These are phyloP conservation scores for Pseudococcus jackbeardsleyi DNA, from an alignment of 2,888 invertebrate species.

Conservation along the genomic window DNA sequence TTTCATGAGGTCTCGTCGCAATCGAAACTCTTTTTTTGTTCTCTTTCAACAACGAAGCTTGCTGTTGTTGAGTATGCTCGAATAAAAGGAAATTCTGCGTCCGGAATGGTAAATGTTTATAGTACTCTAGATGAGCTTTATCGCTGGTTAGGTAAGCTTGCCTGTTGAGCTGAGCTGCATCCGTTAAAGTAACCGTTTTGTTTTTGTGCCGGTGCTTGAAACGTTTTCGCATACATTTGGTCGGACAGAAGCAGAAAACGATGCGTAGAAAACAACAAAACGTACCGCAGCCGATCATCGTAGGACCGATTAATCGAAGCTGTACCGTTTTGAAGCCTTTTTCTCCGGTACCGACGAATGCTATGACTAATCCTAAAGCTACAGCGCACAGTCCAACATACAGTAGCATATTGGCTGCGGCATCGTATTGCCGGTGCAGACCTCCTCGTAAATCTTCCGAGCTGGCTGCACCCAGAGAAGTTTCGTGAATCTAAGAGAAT, in stretches of 20 bases:
- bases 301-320: slow-evolving; percentile 87
- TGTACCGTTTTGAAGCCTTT: slow-evolving; percentile 89
- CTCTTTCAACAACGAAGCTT: neutral
- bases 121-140: slow-evolving; percentile 68
- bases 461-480: slow-evolving; percentile 82
- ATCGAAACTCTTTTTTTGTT: slow-evolving; percentile 71
- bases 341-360: slow-evolving; percentile 91
- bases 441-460: slow-evolving; percentile 70
- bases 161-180: slow-evolving; percentile 66
- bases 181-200: slow-evolving; percentile 56
- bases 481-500: slow-evolving; percentile 81
- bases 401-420: slow-evolving; percentile 85
- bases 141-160: slow-evolving; percentile 67
- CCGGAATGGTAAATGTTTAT: slow-evolving; percentile 69
- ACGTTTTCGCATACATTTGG: slow-evolving; percentile 67
- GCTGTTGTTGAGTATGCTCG: slow-evolving; percentile 42
- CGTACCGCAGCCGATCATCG: slow-evolving; percentile 83
- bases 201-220: slow-evolving; percentile 67
- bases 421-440: slow-evolving; percentile 70
- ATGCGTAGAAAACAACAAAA: slow-evolving; percentile 87
- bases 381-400: slow-evolving; percentile 88
- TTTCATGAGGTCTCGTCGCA: slow-evolving; percentile 69
- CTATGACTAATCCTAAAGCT: slow-evolving; percentile 87
- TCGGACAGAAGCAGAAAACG: slow-evolving; percentile 81
- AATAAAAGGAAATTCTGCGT: slow-evolving; percentile 67